Percentiles rank a stretch among this genome's conserved stretches.
Conservation (phyloP, 1,140 invertebrate genomes). For the Drosophila suzukii region DNA sequence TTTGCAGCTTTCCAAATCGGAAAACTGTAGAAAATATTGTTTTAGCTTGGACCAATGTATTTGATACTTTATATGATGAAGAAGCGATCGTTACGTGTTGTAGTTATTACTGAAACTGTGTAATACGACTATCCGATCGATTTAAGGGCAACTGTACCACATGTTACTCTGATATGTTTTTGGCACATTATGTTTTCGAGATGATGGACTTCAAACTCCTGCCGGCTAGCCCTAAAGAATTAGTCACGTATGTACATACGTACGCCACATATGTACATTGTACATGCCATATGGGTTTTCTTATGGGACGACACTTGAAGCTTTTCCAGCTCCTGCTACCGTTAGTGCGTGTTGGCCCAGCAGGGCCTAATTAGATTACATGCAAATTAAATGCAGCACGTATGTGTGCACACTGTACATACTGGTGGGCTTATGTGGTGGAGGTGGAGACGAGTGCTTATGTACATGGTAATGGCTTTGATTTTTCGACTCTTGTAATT, state of each 20-base stretch:
- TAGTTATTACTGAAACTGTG: too few relatives aligned
- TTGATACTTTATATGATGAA: too few relatives aligned
- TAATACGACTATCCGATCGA: too few relatives aligned
- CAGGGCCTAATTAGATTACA: slow-evolving; percentile 66
- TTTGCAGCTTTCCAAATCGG: too few relatives aligned
- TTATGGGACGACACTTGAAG: slow-evolving; percentile 24
- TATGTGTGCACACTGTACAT: slow-evolving; percentile 5
- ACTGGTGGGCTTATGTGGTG: not conserved
- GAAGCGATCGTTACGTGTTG: too few relatives aligned
- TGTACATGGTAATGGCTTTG: slow-evolving; percentile 1
- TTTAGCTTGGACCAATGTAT: too few relatives aligned
- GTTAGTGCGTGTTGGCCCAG: slow-evolving; percentile 1
- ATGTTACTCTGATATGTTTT: too few relatives aligned
- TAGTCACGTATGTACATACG: slow-evolving; percentile 19
- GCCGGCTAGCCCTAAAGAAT: slow-evolving; percentile 3
- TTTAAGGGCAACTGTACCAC: too few relatives aligned
- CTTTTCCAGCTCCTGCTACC: not conserved
- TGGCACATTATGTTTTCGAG: not conserved
- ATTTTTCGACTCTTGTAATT: not conserved
- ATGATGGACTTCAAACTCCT: slow-evolving; percentile 5
- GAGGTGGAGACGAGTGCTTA: not conserved
- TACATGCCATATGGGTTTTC: slow-evolving; percentile 13
- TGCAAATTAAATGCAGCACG: slow-evolving; percentile 64
- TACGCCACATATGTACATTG: slow-evolving; percentile 1
- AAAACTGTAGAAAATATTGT: too few relatives aligned